Percentiles rank a stretch among this genome's conserved stretches.
Evolutionary conservation across 2,113 vertebrate species (phyloP).

Genomic region (Rhizomys pruinosus): DNA sequence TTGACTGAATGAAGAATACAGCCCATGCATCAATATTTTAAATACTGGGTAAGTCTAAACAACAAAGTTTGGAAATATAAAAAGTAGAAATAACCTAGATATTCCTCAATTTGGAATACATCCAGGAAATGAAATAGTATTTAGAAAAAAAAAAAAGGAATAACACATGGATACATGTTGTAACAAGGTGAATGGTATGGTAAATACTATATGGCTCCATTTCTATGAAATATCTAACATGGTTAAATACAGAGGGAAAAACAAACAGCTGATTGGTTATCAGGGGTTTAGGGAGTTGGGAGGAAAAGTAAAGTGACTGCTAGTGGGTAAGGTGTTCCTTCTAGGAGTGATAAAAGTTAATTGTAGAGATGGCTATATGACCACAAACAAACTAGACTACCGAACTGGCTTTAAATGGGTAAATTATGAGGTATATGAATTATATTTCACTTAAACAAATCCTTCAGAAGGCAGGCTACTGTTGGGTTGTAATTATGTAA

Average conservation of each 20-base stretch:
- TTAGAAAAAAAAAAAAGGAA: not conserved
- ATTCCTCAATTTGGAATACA: not conserved
- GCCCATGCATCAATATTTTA: not conserved
- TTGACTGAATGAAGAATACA: not conserved
- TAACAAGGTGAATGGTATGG: not conserved
- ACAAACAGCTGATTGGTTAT: not conserved
- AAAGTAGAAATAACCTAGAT: slow-evolving; percentile 23
- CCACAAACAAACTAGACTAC: not conserved
- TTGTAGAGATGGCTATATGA: not conserved
- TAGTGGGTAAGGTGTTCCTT: not conserved
- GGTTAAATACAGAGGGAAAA: not conserved
- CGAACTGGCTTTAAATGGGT: not conserved
- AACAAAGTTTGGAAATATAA: not conserved
- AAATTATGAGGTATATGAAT: not conserved
- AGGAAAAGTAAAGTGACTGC: not conserved
- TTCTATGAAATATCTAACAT: not conserved
- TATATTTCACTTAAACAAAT: not conserved
- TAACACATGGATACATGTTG: not conserved
- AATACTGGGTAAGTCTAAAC: not conserved
- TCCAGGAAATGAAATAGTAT: not conserved
- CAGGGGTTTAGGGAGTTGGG: not conserved
- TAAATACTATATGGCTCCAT: not conserved
- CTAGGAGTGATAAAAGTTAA: not conserved
- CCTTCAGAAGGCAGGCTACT: slow-evolving; percentile 20
- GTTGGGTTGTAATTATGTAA: not conserved